Evolutionary conservation across 2,888 invertebrate genomes (phyloP).

Genomic region (Phyllotreta striolata): DNA sequence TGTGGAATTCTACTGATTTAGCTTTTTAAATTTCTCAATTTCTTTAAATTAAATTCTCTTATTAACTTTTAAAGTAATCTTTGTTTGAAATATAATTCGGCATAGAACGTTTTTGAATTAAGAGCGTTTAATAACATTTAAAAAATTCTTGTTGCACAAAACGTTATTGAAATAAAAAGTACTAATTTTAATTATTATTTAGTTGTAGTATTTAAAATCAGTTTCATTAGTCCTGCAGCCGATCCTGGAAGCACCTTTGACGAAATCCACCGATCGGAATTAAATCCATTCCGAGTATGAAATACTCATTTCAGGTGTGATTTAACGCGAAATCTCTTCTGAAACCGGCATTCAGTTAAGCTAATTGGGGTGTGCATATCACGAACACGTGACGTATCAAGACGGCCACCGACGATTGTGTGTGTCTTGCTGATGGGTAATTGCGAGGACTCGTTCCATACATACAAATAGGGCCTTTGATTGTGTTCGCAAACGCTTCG

Average conservation of each 20-base stretch:
- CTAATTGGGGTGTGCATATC: slow-evolving; percentile 54
- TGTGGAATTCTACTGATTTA: no score
- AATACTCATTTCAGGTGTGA: slow-evolving; percentile 52
- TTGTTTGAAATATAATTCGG: background rate
- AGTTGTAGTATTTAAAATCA: no score
- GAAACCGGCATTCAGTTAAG: slow-evolving; percentile 52
- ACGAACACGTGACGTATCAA: slow-evolving; percentile 52
- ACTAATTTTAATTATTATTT: no score
- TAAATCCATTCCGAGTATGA: slow-evolving; percentile 36
- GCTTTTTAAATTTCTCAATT: no score
- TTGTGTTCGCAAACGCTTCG: slow-evolving; percentile 39
- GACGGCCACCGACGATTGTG: slow-evolving; percentile 42
- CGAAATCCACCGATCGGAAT: slow-evolving; percentile 30
- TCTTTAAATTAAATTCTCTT: no score
- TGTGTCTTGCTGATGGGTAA: slow-evolving; percentile 47
- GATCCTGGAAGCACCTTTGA: background rate
- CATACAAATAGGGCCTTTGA: slow-evolving; percentile 55
- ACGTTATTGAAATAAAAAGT: no score
- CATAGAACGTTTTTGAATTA: background rate
- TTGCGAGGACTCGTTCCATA: slow-evolving; percentile 53
- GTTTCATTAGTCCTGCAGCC: background rate
- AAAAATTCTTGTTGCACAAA: background rate
- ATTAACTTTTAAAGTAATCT: no score
- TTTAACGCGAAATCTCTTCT: slow-evolving; percentile 53
- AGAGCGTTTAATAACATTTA: background rate